Conservation (phyloP, 2,888 invertebrate genomes). For the Catocala nupta region DNA sequence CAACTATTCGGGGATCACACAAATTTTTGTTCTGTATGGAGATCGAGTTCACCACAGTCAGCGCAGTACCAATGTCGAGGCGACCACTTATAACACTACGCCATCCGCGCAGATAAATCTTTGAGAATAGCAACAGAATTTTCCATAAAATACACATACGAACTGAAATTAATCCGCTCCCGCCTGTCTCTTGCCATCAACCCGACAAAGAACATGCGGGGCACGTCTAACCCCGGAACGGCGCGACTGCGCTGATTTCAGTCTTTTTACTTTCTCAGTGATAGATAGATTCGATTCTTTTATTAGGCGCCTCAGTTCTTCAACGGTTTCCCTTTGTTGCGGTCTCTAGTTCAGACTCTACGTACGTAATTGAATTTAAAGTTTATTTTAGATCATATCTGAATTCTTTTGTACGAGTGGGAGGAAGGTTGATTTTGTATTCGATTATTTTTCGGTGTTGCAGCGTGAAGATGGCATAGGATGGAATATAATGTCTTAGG, state of each 20-base stretch:
- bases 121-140: no score
- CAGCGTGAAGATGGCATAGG: no score
- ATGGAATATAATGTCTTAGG: no score
- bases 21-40: no score
- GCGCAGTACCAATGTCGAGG: no score
- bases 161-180: slow-evolving; percentile 14
- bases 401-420: slow-evolving; percentile 7
- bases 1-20: no score
- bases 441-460: neutral
- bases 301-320: slow-evolving; percentile 68
- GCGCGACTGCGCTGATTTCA: slow-evolving; percentile 76
- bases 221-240: slow-evolving; percentile 74
- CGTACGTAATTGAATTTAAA: slow-evolving; percentile 54
- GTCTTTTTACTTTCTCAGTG: slow-evolving; percentile 73
- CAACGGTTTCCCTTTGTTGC: slow-evolving; percentile 69
- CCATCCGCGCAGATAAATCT: no score
- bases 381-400: slow-evolving; percentile 39
- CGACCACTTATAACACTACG: no score
- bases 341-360: slow-evolving; percentile 37
- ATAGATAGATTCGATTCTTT: slow-evolving; percentile 79
- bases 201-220: slow-evolving; percentile 67
- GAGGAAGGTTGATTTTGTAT: neutral
- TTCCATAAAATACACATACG: no score
- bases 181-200: slow-evolving; percentile 35
- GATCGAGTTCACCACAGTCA: no score